phyloP scores from a whole-genome alignment of 2,888 invertebrate genomes.

The Scaptomyza flava region DNA sequence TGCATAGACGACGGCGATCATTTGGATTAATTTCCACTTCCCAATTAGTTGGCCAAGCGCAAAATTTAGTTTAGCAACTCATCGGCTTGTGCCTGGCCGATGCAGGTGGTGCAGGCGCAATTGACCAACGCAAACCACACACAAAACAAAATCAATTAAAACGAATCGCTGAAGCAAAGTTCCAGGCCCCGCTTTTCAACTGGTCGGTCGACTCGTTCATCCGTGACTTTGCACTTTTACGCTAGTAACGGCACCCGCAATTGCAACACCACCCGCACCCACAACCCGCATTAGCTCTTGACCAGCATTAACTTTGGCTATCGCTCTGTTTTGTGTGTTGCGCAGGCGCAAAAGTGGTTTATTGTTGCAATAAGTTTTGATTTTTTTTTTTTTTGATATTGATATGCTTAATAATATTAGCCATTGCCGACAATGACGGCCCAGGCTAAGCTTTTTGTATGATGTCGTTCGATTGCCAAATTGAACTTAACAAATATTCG shows the following conservation, averaged over 20 bases:
- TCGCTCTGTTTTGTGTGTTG: constrained; percentile 32
- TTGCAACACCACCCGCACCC: constrained; percentile 24
- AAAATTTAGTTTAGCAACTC: constrained; percentile 48
- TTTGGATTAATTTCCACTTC: constrained; percentile 42
- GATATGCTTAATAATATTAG: constrained; percentile 67
- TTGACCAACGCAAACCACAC: constrained; percentile 29
- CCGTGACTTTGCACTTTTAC: constrained; percentile 79
- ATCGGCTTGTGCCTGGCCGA: constrained; percentile 21
- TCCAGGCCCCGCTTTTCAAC: constrained; percentile 47
- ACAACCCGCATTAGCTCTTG: constrained; percentile 10
- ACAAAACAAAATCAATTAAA: constrained; percentile 74
- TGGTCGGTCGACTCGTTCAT: constrained; percentile 61
- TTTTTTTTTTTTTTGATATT: constrained; percentile 39
- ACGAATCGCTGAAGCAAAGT: constrained; percentile 75
- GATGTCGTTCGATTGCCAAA: constrained; percentile 17
- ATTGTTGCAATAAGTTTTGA: constrained; percentile 50
- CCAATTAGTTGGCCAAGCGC: constrained; percentile 73
- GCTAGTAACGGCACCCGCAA: constrained; percentile 39
- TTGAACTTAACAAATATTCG: constrained; percentile 13
- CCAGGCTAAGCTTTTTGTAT: constrained; percentile 29
- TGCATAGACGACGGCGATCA: constrained; percentile 47
- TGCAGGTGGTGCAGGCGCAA: constrained; percentile 54
- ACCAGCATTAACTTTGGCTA: constrained; percentile 23
- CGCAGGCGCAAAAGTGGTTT: constrained; percentile 61
- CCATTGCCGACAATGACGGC: constrained; percentile 56